Evolutionary conservation across 2,797 vertebrate genomes (phyloP), one percentile per base, ranked within the genome.

Genomic region (Rhadinocentrus ornatus): DNA sequence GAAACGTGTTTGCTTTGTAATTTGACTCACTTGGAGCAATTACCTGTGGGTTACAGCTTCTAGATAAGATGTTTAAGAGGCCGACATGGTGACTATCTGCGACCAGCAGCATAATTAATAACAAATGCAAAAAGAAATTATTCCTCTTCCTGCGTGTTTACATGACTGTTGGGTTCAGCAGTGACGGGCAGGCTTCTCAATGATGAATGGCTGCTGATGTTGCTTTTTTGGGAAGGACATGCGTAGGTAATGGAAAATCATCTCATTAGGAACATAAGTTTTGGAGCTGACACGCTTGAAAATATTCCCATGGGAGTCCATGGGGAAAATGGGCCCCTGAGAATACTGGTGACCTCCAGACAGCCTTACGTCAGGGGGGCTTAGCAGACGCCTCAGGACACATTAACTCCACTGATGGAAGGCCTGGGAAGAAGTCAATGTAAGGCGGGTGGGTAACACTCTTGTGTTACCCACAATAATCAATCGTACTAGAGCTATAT

Each of bases 211-310:
- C 46, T 60, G 66, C 52, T 32, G 58, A 59, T 66, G 37, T 35
- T 86, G 86, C 79, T 57, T 52, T 52, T 41, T 41, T 16, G 37
- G 37, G 48, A 66, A 61, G 31, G 34, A 32, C 60, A 16, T 31
- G 32, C 53, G 78, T 78, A 63, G 72, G 78, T 80, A 55, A 86
- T 87, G 87, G 86, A 84, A 88, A 85, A 75, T 60, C 2, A 27
- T 69, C 73, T 78, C 53, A 68, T 67, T 62, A 61, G 82, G 72
- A 77, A 80, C 76, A 72, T 69, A 54, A 0, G 39, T 79, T 81
- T 75, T 29, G 56, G 66, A 68, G 81, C 34, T 78, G 87, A 88
- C 86, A 73, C 75, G 82, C 73, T 69, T 91, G 88, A 91, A 89
- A 92, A 90, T 79, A 80, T 66, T 69, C 41, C 68, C 27, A 5